These are phyloP conservation scores for Xestia rhomboidea DNA, from an alignment of 2,888 invertebrate genomes.

Conservation along the genomic window DNA sequence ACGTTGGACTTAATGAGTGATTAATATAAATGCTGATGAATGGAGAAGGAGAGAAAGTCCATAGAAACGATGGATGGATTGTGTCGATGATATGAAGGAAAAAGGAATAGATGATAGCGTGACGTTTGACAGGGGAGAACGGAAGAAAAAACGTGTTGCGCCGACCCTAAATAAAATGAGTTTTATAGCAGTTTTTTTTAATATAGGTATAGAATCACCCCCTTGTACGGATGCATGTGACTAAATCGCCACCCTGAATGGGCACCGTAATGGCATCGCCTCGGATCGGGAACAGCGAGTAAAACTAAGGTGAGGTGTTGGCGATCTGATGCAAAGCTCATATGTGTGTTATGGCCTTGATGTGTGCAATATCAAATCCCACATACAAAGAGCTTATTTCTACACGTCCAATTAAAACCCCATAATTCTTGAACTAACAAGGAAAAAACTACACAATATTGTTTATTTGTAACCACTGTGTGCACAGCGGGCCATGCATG, in stretches of 20 bases:
- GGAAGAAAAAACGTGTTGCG: too few relatives aligned
- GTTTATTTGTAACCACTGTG: slow-evolving; percentile 40
- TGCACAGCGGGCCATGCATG: slow-evolving; percentile 44
- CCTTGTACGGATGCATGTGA: not conserved
- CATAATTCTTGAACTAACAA: slow-evolving; percentile 38
- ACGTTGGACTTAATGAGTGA: too few relatives aligned
- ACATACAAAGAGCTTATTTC: slow-evolving; percentile 17
- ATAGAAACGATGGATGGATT: too few relatives aligned
- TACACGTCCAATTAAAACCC: slow-evolving; percentile 19
- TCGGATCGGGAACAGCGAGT: not conserved
- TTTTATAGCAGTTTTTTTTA: too few relatives aligned
- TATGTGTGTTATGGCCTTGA: not conserved
- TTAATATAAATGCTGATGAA: too few relatives aligned
- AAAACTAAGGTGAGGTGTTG: not conserved
- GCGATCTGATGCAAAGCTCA: not conserved
- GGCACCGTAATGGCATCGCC: not conserved
- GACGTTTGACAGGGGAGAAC: too few relatives aligned
- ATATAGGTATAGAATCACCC: too few relatives aligned
- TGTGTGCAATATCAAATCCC: not conserved
- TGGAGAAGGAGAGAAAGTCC: too few relatives aligned
- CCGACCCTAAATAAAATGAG: too few relatives aligned
- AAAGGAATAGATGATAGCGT: too few relatives aligned
- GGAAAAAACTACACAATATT: slow-evolving; percentile 23
- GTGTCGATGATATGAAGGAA: too few relatives aligned
- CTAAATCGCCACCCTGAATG: not conserved